Conservation (phyloP, 2,797 vertebrate species). For the Cercopithecus hamlyni region DNA sequence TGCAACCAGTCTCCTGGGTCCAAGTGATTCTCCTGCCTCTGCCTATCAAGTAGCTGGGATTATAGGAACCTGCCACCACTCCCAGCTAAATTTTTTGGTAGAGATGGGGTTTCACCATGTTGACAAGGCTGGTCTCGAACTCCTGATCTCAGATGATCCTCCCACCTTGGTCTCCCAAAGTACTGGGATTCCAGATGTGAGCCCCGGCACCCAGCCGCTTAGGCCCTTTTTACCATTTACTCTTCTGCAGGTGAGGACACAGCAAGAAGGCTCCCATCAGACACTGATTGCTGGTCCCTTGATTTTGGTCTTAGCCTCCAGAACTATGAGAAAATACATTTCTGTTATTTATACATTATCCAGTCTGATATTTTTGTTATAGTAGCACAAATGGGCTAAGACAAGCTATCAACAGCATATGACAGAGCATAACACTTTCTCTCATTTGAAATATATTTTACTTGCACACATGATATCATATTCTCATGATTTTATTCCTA, state of each 20-base stretch:
- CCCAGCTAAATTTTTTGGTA: not conserved
- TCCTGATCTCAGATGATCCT: not conserved
- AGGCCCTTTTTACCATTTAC: not conserved
- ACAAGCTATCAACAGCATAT: not conserved
- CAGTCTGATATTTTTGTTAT: not conserved
- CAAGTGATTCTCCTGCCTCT: not conserved
- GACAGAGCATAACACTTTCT: not conserved
- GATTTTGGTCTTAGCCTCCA: not conserved
- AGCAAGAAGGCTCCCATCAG: not conserved
- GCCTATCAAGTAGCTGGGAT: not conserved
- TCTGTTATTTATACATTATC: not conserved
- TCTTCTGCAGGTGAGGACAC: not conserved
- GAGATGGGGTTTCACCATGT: not conserved
- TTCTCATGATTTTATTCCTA: not conserved
- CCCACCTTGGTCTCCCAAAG: not conserved
- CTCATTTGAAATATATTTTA: not conserved
- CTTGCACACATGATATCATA: not conserved
- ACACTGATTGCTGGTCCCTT: no score
- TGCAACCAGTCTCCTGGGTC: not conserved
- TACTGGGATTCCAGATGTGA: not conserved
- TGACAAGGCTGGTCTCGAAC: not conserved
- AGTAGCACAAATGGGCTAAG: not conserved
- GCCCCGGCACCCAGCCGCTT: fast-evolving
- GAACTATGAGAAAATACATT: not conserved
- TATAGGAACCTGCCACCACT: not conserved